Evolutionary conservation across 1,140 invertebrate genomes (phyloP).

Genomic region (Pinna nobilis): DNA sequence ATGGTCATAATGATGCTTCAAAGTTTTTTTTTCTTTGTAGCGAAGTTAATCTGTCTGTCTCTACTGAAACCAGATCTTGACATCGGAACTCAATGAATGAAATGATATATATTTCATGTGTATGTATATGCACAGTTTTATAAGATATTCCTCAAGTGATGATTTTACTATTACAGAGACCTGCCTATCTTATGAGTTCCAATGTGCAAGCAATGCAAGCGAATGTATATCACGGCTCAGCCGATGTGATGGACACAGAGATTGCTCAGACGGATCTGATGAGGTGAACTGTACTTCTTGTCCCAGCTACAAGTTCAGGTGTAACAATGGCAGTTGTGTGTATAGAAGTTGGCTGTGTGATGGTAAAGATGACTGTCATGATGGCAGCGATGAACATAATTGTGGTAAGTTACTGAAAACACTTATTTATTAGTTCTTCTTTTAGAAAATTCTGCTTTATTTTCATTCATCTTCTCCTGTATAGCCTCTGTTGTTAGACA

Average conservation of each 20-base stretch:
- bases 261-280: slow-evolving; percentile 79
- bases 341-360: slow-evolving; percentile 60
- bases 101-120: too few species aligned
- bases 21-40: too few species aligned
- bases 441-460: too few species aligned
- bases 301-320: slow-evolving; percentile 60
- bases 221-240: slow-evolving; percentile 91
- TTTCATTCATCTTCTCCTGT: too few species aligned
- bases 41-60: too few species aligned
- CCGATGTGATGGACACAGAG: slow-evolving; percentile 88
- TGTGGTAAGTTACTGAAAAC: slow-evolving; percentile 24
- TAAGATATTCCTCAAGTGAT: too few species aligned
- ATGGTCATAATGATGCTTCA: too few species aligned
- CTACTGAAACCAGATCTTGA: too few species aligned
- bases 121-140: too few species aligned
- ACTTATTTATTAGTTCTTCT: too few species aligned
- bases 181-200: slow-evolving; percentile 83
- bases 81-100: too few species aligned
- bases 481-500: too few species aligned
- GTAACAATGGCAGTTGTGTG: slow-evolving; percentile 62
- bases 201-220: slow-evolving; percentile 87
- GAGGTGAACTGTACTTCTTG: slow-evolving; percentile 26
- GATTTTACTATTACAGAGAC: slow-evolving; percentile 7
- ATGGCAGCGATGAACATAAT: slow-evolving; percentile 60
- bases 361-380: slow-evolving; percentile 58